These are phyloP conservation scores for Pseudochromis fuscus DNA, from an alignment of 2,797 vertebrate species.

Conservation along the genomic window DNA sequence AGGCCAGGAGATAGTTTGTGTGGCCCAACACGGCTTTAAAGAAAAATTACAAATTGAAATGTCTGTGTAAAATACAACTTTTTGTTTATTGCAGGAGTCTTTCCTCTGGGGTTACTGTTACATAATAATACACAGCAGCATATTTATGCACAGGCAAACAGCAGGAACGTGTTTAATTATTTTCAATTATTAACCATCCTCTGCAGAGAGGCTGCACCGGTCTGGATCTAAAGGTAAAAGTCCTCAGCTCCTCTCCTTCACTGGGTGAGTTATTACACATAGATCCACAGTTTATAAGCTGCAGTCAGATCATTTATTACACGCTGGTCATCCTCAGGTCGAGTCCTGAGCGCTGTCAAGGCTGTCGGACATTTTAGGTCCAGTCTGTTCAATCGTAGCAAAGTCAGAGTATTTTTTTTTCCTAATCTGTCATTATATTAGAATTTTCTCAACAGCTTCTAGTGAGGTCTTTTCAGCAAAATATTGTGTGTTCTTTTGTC, in stretches of 20 bases:
- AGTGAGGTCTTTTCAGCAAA: not conserved
- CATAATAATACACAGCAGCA: too few relatives aligned
- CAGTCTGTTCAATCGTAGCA: too few relatives aligned
- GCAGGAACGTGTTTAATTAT: too few relatives aligned
- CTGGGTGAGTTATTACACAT: not conserved
- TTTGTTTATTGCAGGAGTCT: too few relatives aligned
- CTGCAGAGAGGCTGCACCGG: too few relatives aligned
- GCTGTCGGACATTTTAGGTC: not conserved
- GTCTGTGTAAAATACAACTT: not conserved
- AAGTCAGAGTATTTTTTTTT: not conserved
- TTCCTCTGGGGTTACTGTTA: too few relatives aligned
- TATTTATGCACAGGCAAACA: too few relatives aligned
- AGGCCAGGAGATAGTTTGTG: too few relatives aligned
- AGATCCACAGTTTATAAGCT: not conserved
- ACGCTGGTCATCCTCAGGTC: not conserved
- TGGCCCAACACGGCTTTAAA: not conserved
- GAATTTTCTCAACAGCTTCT: not conserved
- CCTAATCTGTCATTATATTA: too few relatives aligned
- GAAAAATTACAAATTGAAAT: not conserved
- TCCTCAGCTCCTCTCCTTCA: not conserved
- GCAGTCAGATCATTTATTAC: not conserved
- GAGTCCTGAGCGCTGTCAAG: not conserved
- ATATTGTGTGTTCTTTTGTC: not conserved
- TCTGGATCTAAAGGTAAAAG: not conserved
- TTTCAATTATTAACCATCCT: too few relatives aligned